phyloP scores from a whole-genome alignment of 1,140 invertebrate species.

The Macrocentrus cingulum region DNA sequence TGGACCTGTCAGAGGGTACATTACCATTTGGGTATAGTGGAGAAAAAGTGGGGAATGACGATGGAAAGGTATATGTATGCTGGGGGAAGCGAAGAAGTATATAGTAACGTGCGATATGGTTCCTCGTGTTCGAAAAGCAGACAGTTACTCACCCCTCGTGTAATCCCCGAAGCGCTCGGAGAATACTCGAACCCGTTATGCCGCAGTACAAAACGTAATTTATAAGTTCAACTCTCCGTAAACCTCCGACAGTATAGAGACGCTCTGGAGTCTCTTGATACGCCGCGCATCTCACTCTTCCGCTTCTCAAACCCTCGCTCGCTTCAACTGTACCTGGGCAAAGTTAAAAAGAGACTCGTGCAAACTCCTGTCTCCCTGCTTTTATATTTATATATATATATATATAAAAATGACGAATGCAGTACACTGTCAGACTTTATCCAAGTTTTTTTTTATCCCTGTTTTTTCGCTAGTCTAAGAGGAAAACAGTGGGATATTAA shows the following conservation, averaged over 20 bases:
- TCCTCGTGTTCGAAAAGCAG: constrained; percentile 17
- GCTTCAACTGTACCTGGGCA: not conserved
- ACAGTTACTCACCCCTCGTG: constrained; percentile 24
- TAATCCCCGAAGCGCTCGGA: constrained; percentile 27
- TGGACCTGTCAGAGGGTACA: constrained; percentile 20
- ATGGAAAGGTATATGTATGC: not conserved
- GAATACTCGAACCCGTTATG: constrained; percentile 14
- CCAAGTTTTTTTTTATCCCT: too few relatives aligned
- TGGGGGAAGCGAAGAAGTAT: not conserved
- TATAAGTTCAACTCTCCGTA: constrained; percentile 29
- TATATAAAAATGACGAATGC: not conserved
- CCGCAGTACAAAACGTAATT: constrained; percentile 23
- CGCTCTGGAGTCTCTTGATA: not conserved
- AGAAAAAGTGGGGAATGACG: not conserved
- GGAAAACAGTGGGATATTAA: too few relatives aligned
- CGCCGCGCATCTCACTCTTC: not conserved
- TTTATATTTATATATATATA: not conserved
- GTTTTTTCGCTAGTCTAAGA: too few relatives aligned
- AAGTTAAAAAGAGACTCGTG: constrained; percentile 1
- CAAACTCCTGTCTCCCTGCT: not conserved
- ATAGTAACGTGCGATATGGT: not conserved
- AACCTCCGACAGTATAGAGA: constrained; percentile 12
- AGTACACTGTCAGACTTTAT: too few relatives aligned
- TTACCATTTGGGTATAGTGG: constrained; percentile 3
- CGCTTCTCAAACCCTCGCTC: not conserved